Evolutionary conservation across 2,888 invertebrate species (phyloP), one percentile per base, ranked within the genome.

Genomic region (Psylliodes chrysocephalus): DNA sequence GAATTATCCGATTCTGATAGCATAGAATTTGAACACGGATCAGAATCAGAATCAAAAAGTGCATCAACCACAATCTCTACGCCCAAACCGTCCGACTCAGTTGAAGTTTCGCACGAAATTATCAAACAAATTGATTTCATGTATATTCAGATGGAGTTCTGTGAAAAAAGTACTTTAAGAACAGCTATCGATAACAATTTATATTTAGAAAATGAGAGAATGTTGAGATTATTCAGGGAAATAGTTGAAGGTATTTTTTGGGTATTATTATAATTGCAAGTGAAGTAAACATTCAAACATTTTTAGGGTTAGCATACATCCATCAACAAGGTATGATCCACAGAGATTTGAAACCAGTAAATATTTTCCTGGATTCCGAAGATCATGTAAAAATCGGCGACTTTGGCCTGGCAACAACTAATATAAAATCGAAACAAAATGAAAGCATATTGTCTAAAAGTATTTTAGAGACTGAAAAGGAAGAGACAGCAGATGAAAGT

Each of bases 111-210:
- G 28, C 60, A 22, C 30, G 70, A 71, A 60, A 64, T 62, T 44
- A 62, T 66, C 49, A 73, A 63, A 55, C 66, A 72, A 59, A 71
- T 68, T 8, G 75, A 76, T 77, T 91, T 91, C 60, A 88, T 97
- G 84, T 96, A 94, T 78, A 94, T 94, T 72, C 95, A 98, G 85
- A 99, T 99, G 99, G 98, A 99, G 83, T 98, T 96, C 82, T 99
- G 99, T 81, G 98, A 98, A 79, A 97, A 96, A 77, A 94, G 93
- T 74, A 99, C 98, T 0, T 82, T 96, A 25, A 86, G 90, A 75
- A 92, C 90, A 66, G 95, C 95, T 1, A 98, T 98, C 65, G 97
- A 97, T 82, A 87, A 88, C 64, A 90, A 90, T 15, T 80, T 96
- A 30, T 90, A 88, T 78, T 83, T 89, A 73, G 93, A 97, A 73